phyloP scores from a whole-genome alignment of 1,140 invertebrate species.

The Neodiprion lecontei region DNA sequence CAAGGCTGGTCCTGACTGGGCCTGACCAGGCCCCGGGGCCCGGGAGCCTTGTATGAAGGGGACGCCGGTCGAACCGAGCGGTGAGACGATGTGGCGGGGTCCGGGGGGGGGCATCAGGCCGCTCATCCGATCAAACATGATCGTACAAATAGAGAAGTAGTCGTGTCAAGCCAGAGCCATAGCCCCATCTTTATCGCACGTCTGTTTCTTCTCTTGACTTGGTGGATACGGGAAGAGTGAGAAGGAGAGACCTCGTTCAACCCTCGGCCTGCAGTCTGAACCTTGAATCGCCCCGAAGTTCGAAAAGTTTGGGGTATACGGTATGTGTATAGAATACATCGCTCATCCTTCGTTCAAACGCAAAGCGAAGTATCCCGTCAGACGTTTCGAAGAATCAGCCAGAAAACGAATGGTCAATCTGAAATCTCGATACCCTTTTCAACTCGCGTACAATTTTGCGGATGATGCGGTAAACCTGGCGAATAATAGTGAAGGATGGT shows the following conservation, averaged over 20 bases:
- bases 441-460: background rate
- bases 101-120: slow-evolving; percentile 22
- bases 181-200: slow-evolving; percentile 23
- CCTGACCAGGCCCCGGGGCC: slow-evolving; percentile 15
- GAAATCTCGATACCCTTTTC: slow-evolving; percentile 10
- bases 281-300: background rate
- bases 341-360: background rate
- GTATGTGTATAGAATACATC: background rate
- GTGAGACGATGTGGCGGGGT: slow-evolving; percentile 11
- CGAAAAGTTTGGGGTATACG: background rate
- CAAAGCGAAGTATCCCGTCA: background rate
- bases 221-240: too few relatives aligned
- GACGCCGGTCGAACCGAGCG: background rate
- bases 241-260: background rate
- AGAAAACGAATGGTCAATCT: background rate
- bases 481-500: background rate
- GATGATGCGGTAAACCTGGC: background rate
- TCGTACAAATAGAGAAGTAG: slow-evolving; percentile 31
- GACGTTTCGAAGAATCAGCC: background rate
- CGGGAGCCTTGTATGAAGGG: slow-evolving; percentile 18
- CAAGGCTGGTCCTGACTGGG: slow-evolving; percentile 5
- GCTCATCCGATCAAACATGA: slow-evolving; percentile 32
- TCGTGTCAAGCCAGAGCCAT: slow-evolving; percentile 24
- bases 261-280: background rate
- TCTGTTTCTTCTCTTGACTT: slow-evolving; percentile 13